These are phyloP conservation scores for Pseudachorutes palmiensis DNA, from an alignment of 1,140 invertebrate species.

Conservation along the genomic window DNA sequence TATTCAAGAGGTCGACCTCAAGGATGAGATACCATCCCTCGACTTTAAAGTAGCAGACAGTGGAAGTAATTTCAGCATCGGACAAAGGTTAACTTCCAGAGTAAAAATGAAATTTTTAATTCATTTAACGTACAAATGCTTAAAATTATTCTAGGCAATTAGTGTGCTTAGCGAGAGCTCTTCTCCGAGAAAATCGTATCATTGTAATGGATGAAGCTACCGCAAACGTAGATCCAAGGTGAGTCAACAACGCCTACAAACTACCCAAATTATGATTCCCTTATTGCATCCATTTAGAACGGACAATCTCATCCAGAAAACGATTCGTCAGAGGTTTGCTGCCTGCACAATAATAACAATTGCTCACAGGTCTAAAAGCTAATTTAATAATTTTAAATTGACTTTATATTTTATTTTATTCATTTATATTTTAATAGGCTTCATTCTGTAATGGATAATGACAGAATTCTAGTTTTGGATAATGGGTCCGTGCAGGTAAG, in stretches of 20 bases:
- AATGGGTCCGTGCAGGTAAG: slow-evolving; percentile 51
- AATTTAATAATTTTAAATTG: slow-evolving; percentile 35
- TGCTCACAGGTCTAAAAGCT: slow-evolving; percentile 59
- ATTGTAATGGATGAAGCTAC: slow-evolving; percentile 48
- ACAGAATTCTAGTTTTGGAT: slow-evolving; percentile 65
- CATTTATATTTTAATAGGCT: too few species aligned
- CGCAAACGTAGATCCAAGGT: slow-evolving; percentile 45
- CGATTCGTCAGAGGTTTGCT: slow-evolving; percentile 61
- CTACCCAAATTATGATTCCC: too few species aligned
- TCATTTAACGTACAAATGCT: too few species aligned
- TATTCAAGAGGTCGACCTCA: slow-evolving; percentile 55
- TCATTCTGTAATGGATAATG: slow-evolving; percentile 65
- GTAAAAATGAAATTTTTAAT: too few species aligned
- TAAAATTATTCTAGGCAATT: slow-evolving; percentile 43
- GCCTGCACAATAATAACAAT: slow-evolving; percentile 73
- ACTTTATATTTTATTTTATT: not conserved
- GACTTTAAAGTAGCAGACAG: slow-evolving; percentile 42
- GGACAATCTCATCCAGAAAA: slow-evolving; percentile 62
- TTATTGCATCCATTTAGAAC: too few species aligned
- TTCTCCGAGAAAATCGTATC: slow-evolving; percentile 43
- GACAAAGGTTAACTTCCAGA: slow-evolving; percentile 45
- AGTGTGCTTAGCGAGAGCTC: slow-evolving; percentile 47
- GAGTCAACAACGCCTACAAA: too few species aligned
- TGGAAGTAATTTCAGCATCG: slow-evolving; percentile 46
- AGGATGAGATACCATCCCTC: slow-evolving; percentile 39